Evolutionary conservation across 2,888 invertebrate species (phyloP).

Genomic region (Calameuta filiformis): DNA sequence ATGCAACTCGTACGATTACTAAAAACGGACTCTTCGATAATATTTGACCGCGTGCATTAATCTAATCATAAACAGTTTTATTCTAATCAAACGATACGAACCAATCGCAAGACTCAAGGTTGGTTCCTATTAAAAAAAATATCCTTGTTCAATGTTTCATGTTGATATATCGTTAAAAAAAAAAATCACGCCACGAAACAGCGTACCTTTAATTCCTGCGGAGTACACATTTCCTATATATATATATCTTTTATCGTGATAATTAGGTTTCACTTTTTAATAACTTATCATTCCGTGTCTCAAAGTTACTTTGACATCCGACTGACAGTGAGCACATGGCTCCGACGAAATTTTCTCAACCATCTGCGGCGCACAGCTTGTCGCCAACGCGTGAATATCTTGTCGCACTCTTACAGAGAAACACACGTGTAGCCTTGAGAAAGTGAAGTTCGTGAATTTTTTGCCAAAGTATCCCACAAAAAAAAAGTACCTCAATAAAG

Average conservation of each 20-base stretch:
- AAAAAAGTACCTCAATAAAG: not conserved
- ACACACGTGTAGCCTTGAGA: not conserved
- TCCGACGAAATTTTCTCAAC: not conserved
- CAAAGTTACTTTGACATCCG: not conserved
- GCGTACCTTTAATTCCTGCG: slow-evolving; percentile 67
- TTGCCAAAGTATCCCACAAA: not conserved
- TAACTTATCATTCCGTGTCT: not conserved
- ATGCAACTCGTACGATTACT: not conserved
- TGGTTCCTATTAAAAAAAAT: not conserved
- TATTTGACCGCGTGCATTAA: not conserved
- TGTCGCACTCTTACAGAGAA: not conserved
- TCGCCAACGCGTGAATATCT: not conserved
- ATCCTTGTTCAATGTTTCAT: not conserved
- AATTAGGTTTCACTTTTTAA: not conserved
- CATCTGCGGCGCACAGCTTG: not conserved
- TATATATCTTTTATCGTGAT: not conserved
- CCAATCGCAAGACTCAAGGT: not conserved
- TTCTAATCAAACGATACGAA: not conserved
- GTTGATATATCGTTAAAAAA: slow-evolving; percentile 2
- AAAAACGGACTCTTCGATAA: not conserved
- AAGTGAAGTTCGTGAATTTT: not conserved
- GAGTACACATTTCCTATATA: slow-evolving; percentile 63
- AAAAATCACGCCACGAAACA: not conserved
- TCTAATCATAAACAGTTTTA: not conserved
- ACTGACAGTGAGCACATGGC: not conserved